These are phyloP conservation scores for Bradypodion ventrale DNA, from an alignment of 2,797 vertebrate species.

Conservation along the genomic window DNA sequence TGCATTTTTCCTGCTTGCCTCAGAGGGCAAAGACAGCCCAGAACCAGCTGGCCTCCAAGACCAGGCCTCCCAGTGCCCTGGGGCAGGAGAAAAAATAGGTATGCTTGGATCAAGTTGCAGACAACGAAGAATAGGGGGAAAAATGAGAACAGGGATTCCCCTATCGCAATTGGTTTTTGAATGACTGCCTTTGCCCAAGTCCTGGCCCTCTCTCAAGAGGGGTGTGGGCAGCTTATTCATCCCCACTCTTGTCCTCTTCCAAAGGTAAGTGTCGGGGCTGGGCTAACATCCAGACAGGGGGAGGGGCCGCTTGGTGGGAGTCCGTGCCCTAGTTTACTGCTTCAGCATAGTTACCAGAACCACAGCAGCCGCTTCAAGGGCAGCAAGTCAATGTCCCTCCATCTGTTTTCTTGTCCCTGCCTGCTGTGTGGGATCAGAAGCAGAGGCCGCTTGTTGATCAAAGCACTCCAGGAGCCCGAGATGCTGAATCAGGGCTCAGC, in stretches of 20 bases:
- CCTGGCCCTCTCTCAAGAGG: too few relatives aligned
- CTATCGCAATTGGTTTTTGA: neutral
- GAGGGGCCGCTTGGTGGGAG: neutral
- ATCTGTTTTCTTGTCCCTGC: slow-evolving; percentile 9
- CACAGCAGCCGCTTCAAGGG: neutral
- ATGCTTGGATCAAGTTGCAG: too few relatives aligned
- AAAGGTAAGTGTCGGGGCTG: neutral
- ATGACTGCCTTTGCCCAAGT: neutral
- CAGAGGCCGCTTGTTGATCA: slow-evolving; percentile 13
- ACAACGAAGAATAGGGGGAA: too few relatives aligned
- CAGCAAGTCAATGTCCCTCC: neutral
- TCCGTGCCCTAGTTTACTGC: neutral
- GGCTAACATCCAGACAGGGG: neutral
- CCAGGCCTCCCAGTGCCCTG: too few relatives aligned
- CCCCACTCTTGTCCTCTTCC: neutral
- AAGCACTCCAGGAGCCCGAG: slow-evolving; percentile 18
- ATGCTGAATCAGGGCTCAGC: slow-evolving; percentile 35
- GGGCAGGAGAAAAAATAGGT: too few relatives aligned
- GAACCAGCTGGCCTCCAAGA: too few relatives aligned
- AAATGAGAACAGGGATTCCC: too few relatives aligned
- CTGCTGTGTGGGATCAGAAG: slow-evolving; percentile 26
- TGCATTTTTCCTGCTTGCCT: too few relatives aligned
- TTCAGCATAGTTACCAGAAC: neutral
- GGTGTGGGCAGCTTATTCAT: too few relatives aligned
- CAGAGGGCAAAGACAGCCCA: too few relatives aligned